Evolutionary conservation across 2,797 vertebrate genomes (phyloP), one percentile per base, ranked within the genome.

Genomic region (Heterohyrax brucei): DNA sequence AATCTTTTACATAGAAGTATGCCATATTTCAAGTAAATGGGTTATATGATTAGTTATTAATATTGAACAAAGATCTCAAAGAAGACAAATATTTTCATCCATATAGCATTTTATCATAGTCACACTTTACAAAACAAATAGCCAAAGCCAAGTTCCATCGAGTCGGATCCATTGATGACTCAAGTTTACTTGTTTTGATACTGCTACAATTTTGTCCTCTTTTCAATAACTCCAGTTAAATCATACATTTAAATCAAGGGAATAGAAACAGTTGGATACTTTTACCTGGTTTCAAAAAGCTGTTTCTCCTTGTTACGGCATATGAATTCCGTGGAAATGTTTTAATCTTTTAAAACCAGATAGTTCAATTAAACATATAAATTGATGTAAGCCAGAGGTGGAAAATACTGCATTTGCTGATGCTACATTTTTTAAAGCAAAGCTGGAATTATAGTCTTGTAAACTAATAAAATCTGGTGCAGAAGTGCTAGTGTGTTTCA

Each of bases 301-400:
- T 84, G 14, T 68, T 91, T 6, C 12, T 85, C 16, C 61, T 94
- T 50, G 7, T 6, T 73, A 24, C 30, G 10, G 9, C 1, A 48
- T 87, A 24, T 64, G 50, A 84, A 73, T 87, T 91, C 18, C 53
- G 13, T 59, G 26, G 18, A 95, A 91, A 91, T 86, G 5, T 91
- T 91, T 95, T 76, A 30, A n/a, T 82, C 8, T 73, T 91, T 22
- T 94, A 91, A 96, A 95, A 94, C 39, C 56, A 94, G 79, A 62
- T 93, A 33, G 33, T 89, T 92, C 87, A 82, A 89, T 92, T 93
- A 95, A 95, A 94, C 73, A 91, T n/a, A 93, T 77, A 95, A 95
- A 96, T 87, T 93, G 18, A 94, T 62, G 21, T 8, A 88, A 95
- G 75, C 0, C 7, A 75, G 70, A 68, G 26, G 5, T 46, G 30